Base-by-base conservation (phyloP, 2,797 vertebrate genomes). In the Platalea minor region DNA sequence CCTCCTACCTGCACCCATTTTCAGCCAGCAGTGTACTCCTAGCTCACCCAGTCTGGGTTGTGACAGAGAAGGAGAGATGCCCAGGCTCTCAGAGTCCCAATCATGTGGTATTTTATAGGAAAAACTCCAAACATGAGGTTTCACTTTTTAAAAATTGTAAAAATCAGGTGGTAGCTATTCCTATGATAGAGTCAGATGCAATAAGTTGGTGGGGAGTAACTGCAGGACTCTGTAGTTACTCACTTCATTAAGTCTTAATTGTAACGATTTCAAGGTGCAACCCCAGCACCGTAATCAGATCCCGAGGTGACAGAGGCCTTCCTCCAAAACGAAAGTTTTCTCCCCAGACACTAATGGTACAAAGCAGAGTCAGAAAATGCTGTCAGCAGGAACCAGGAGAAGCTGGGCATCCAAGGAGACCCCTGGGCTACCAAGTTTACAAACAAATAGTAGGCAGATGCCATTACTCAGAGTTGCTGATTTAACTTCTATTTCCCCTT, bases 201-300 rank as follows among this genome's bases (percentile, higher is more conserved):
- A 2, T 88, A 57, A 53, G 41, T 61, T 85, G 64, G 45, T 77
- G 75, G 90, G 84, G 61, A 94, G 84, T 94, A 95, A 72, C 91
- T 70, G 29, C 81, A 77, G 72, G 69, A 87, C 86, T 80, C 84
- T 59, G 46, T 88, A 68, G 90, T 95, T 95, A 88, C 37, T 95
- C 94, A 94, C 94, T 94, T 95, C 94, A 95, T 96, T 96, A 96
- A 94, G 84, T 77, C 84, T 94, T 94, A 93, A 92, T 86, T 92
- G 84, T 92, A 95, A 95, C 5, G 2, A 85, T 89, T 88, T 60
- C 89, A 94, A 96, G 91, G 89, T 88, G 87, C 85, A 93, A 86
- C 89, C 82, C 96, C 88, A 90, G 95, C 65, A 63, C 88, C 7
- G 10, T 93, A 95, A 96, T 96, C 91, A 94, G 82, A 96, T 95